Conservation (phyloP, 2,797 vertebrate species). For the Delichon dasypus region DNA sequence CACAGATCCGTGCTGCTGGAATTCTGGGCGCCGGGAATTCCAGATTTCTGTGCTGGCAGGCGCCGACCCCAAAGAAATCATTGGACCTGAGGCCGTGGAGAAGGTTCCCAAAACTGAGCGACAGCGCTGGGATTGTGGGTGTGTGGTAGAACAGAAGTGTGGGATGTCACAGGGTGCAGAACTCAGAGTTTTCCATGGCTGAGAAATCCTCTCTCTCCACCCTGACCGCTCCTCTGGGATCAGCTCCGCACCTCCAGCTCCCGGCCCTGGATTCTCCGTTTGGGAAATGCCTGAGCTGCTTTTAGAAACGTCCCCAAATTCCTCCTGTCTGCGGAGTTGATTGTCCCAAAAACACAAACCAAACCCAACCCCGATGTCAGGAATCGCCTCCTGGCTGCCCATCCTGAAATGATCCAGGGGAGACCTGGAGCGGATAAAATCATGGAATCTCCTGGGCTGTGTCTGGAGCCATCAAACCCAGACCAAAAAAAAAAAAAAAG, state of each 20-base stretch:
- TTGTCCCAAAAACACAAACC: background rate
- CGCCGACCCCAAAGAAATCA: too few relatives aligned
- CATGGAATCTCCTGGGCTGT: background rate
- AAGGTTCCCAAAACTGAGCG: too few relatives aligned
- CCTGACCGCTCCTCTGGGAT: background rate
- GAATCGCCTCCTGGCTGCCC: background rate
- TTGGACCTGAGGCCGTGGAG: too few relatives aligned
- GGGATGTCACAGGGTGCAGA: too few relatives aligned
- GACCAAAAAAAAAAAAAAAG: background rate
- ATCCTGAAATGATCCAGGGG: background rate
- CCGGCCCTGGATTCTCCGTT: background rate
- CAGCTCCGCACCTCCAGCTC: background rate
- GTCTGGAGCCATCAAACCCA: background rate
- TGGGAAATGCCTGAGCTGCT: background rate
- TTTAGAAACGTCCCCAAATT: background rate
- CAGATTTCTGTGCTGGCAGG: too few relatives aligned
- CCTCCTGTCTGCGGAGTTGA: background rate
- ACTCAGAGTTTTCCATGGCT: too few relatives aligned
- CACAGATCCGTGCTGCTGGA: too few relatives aligned
- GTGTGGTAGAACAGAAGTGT: too few relatives aligned
- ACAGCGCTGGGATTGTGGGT: too few relatives aligned
- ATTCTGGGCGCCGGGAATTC: too few relatives aligned
- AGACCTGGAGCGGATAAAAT: background rate
- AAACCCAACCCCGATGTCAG: background rate
- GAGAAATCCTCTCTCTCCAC: background rate